Base-by-base conservation (phyloP, 1,140 invertebrate species). In the Bicyclus anynana region DNA sequence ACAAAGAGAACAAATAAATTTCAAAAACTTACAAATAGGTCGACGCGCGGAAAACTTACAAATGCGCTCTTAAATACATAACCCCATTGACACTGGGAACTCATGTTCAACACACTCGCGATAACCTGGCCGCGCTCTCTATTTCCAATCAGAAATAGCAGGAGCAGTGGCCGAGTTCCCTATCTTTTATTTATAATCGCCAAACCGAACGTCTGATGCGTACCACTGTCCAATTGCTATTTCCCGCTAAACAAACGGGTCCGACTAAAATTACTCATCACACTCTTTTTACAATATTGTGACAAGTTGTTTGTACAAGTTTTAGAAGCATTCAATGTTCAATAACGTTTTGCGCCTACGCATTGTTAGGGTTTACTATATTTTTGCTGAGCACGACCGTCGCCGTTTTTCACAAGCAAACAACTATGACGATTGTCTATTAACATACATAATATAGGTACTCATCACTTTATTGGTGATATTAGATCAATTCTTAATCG, bases 161-260 rank as follows among this genome's bases (percentile, higher is more conserved):
- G 65, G 71, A 80, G 74, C 77, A 74, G 76, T 77, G 77, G 71
- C 72, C 76, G 77, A 76, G 62, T 74, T 80, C 50, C 72, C 70
- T 77, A 73, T 76, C 71, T 69, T 77, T 70, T 82, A 84, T 79
- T 83, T 80, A 71, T 82, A 77, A 81, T 74, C 64, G 62, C 53
- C 59, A 61, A 69, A 67, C 64, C 60, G 68, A 72, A 67, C 63
- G 68, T 49, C 66, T 72, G 62, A 65, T 77, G 67, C 64, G 68
- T 73, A 74, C 72, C 57, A 70, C 67, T 70, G 65, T 72, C 61
- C 72, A 71, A 69, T 69, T 65, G 65, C 63, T 73, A 71, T 68
- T 70, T 70, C 67, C 54, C 65, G 59, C 69, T 69, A 60, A 69
- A 70, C 63, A 71, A 65, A 71, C 58, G 53, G 46, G 61, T 63